Evolutionary conservation across 2,797 vertebrate species (phyloP).

Genomic region (Thunnus albacares): DNA sequence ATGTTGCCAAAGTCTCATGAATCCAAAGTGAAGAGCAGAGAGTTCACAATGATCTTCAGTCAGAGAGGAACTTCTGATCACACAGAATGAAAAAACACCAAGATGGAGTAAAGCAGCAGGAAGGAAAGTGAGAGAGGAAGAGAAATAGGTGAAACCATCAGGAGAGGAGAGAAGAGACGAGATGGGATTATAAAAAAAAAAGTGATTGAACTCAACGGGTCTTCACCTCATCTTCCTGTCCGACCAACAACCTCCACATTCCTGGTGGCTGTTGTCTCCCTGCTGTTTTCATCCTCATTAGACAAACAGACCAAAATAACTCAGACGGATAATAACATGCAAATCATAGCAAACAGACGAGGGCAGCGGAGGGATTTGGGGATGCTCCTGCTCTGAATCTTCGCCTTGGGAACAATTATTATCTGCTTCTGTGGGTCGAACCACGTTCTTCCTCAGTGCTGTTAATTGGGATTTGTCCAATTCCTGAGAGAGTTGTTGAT

Average conservation of each 20-base stretch:
- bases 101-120: not conserved
- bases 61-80: constrained; percentile 6
- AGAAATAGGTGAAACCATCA: constrained; percentile 1
- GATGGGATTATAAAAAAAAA: not conserved
- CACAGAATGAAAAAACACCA: constrained; percentile 1
- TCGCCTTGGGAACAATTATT: constrained; percentile 54
- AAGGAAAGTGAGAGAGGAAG: not conserved
- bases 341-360: constrained; percentile 41
- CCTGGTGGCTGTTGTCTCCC: not conserved
- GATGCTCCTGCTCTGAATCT: constrained; percentile 24
- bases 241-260: not conserved
- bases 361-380: constrained; percentile 31
- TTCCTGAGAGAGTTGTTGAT: constrained; percentile 19
- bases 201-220: not conserved
- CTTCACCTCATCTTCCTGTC: not conserved
- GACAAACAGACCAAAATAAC: constrained; percentile 38
- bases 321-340: constrained; percentile 50
- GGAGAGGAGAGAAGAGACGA: not conserved
- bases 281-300: constrained; percentile 47
- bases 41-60: not conserved
- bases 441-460: constrained; percentile 6
- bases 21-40: constrained; percentile 2
- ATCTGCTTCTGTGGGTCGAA: constrained; percentile 49
- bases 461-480: constrained; percentile 54
- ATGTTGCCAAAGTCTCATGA: not conserved